These are phyloP conservation scores for Gymnocephalus cernua DNA, from an alignment of 2,113 vertebrate species.

Conservation along the genomic window DNA sequence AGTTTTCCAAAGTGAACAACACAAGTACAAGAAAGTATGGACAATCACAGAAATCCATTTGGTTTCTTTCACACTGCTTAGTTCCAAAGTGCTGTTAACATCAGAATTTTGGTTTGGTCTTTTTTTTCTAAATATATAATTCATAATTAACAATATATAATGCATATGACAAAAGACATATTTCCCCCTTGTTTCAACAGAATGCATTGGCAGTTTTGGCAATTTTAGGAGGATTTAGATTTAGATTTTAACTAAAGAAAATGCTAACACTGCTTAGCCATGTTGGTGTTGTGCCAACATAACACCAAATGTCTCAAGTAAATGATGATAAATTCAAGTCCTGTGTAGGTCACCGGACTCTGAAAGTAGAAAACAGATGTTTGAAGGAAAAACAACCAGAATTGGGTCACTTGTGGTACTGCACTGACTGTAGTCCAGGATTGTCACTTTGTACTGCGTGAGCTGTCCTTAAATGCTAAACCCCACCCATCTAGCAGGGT, in stretches of 20 bases:
- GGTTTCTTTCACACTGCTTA: not conserved
- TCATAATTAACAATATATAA: not conserved
- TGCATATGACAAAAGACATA: not conserved
- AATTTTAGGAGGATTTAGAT: not conserved
- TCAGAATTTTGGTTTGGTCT: not conserved
- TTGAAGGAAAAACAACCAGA: not conserved
- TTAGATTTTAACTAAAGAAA: not conserved
- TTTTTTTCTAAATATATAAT: not conserved
- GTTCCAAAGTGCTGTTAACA: not conserved
- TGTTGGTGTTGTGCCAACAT: not conserved
- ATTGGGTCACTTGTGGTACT: not conserved
- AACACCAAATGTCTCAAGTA: not conserved
- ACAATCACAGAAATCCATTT: not conserved
- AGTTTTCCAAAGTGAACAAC: conserved; percentile 20
- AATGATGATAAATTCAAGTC: not conserved
- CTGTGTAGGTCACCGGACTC: not conserved
- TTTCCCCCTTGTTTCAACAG: not conserved
- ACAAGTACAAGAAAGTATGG: not conserved
- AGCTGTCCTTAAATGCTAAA: not conserved
- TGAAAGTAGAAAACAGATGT: not conserved
- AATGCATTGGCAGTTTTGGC: conserved; percentile 1
- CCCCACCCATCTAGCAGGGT: conserved; percentile 15
- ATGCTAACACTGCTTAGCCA: not conserved
- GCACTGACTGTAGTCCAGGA: not conserved
- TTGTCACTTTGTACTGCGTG: conserved; percentile 13